Evolutionary conservation across 2,888 invertebrate genomes (phyloP).

Genomic region (Cantharis rufa): DNA sequence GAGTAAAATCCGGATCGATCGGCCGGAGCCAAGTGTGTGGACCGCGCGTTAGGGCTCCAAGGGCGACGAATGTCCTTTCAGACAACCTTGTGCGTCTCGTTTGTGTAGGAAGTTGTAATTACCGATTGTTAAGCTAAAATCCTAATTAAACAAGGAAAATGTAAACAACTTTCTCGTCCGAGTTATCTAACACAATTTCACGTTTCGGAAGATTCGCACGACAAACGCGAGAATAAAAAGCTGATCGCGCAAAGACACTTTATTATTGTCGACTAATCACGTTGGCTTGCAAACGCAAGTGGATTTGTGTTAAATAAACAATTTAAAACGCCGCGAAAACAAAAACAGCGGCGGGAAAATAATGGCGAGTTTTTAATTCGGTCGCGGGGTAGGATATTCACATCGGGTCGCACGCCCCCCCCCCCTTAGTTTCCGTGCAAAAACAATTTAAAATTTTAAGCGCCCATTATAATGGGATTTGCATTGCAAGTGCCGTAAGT

Average conservation of each 20-base stretch:
- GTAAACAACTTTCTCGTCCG: not conserved
- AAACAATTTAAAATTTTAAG: not conserved
- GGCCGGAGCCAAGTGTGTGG: not conserved
- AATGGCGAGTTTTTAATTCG: not conserved
- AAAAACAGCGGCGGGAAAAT: not conserved
- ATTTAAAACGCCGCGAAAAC: not conserved
- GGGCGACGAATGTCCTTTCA: slow-evolving; percentile 34
- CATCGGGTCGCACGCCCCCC: not conserved
- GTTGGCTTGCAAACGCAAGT: not conserved
- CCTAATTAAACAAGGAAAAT: not conserved
- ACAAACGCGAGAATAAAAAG: not conserved
- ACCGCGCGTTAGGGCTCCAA: slow-evolving; percentile 22
- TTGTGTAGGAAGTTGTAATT: slow-evolving; percentile 18
- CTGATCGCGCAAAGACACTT: not conserved
- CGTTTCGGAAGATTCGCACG: not conserved
- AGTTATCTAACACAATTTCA: not conserved
- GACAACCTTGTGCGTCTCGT: slow-evolving; percentile 24
- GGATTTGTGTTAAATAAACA: not conserved
- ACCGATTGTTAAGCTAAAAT: not conserved
- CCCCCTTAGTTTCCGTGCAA: not conserved
- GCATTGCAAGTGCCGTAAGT: not conserved
- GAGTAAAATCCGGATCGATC: not conserved
- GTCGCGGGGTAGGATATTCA: not conserved
- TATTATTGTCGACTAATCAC: not conserved
- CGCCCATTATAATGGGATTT: not conserved